Base-by-base conservation (phyloP, 1,140 invertebrate genomes). In the Cotesia typhae region DNA sequence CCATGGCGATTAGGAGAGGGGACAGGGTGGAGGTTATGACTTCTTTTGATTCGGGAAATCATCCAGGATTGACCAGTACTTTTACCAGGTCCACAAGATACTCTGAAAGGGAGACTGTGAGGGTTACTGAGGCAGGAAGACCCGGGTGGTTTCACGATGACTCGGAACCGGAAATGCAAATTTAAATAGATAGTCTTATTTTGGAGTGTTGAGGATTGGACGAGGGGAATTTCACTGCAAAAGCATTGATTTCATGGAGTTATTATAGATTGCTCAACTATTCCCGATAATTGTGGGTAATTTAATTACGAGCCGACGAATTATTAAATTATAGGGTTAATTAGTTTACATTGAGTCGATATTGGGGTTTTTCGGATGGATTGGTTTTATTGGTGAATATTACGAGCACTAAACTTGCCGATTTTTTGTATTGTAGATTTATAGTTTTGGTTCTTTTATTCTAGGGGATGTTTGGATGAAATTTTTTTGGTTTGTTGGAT, bases 81-180 rank as follows among this genome's bases (percentile, higher is more conserved):
- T 78, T 84, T 9, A 76, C 14, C 5, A 78, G 82, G 69, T 84
- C 84, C 4, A 80, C 80, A n/a, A 80, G 81, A 4, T 87, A 82
- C 68, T 78, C 74, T 47, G 84, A 86, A 55, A 76, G 82, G 4
- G 82, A 85, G 66, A 83, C 78, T 28, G 83, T 85, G 12, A 79
- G 78, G 35, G 79, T 85, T 1, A 80, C 79, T 20, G 83, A 84
- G 68, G 80, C 78, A 61, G 79, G 82, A 67, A 79, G 83, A 52
- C 79, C 84, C 7, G 80, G 83, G 41, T 87, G 85, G 84, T 85
- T 85, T 67, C 78, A 83, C 52, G 86, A 87, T 68, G 85, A 87
- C 67, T 87, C 86, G 1, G 86, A 87, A 37, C 86, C 84, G 0
- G 86, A 87, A 65, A 87, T 87, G 86, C 86, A 87, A 59, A 87